Percentiles rank a stretch among this genome's conserved stretches.
phyloP scores from a whole-genome alignment of 1,140 invertebrate genomes.

The Aphelinus atriplicis region DNA sequence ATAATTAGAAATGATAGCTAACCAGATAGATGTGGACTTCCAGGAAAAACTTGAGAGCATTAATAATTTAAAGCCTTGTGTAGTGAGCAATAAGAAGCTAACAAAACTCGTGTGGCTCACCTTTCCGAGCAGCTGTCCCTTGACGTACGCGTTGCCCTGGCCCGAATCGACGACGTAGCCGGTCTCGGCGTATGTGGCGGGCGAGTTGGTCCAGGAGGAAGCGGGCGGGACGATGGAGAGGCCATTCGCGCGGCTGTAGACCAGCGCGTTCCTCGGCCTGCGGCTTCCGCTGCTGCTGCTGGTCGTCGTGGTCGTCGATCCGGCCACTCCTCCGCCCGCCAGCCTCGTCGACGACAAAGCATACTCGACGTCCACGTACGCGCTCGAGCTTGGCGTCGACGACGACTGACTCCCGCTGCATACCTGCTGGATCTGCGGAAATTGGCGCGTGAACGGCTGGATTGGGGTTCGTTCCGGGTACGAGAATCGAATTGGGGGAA shows the following conservation, averaged over 20 bases:
- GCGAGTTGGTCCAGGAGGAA: constrained; percentile 40
- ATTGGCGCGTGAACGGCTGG: too few relatives aligned
- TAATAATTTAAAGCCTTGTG: too few relatives aligned
- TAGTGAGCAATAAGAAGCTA: too few relatives aligned
- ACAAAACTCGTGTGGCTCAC: constrained; percentile 49
- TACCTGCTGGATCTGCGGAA: background rate
- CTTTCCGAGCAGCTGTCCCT: constrained; percentile 70
- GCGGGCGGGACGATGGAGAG: constrained; percentile 31
- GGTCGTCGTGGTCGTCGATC: constrained; percentile 13
- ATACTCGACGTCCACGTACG: constrained; percentile 29
- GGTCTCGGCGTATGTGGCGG: constrained; percentile 57
- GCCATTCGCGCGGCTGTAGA: background rate
- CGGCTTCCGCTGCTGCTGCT: background rate
- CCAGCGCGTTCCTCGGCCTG: background rate
- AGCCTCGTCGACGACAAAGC: background rate
- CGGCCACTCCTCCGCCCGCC: background rate
- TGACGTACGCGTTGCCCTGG: constrained; percentile 66
- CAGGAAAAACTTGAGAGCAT: too few relatives aligned
- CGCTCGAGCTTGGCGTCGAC: constrained; percentile 29
- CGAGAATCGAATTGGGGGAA: too few relatives aligned
- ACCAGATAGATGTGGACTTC: too few relatives aligned
- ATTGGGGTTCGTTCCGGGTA: too few relatives aligned
- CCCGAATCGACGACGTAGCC: constrained; percentile 67
- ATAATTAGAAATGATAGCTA: too few relatives aligned
- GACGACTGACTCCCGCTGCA: constrained; percentile 19